Conservation (phyloP, 1,140 invertebrate species). For the Papilio polytes region DNA sequence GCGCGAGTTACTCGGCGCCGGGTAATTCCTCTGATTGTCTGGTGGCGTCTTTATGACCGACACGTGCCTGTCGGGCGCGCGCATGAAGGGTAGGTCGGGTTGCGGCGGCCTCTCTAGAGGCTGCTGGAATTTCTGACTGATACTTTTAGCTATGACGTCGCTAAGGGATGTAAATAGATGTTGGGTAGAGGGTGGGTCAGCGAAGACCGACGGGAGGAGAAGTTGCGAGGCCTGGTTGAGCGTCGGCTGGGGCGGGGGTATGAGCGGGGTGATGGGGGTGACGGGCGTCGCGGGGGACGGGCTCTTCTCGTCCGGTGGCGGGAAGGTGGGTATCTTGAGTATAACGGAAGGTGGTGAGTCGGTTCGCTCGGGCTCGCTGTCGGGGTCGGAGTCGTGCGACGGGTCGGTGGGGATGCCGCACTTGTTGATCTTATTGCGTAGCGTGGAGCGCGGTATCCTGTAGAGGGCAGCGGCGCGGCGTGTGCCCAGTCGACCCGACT, state of each 20-base stretch:
- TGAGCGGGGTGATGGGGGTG: slow-evolving; percentile 85
- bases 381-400: slow-evolving; percentile 76
- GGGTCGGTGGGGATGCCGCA: slow-evolving; percentile 88
- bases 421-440: slow-evolving; percentile 97
- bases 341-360: slow-evolving; percentile 88
- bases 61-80: slow-evolving; percentile 82
- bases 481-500: slow-evolving; percentile 95
- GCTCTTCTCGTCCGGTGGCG: slow-evolving; percentile 86
- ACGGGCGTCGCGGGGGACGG: slow-evolving; percentile 74
- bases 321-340: slow-evolving; percentile 96
- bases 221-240: slow-evolving; percentile 64
- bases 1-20: slow-evolving; percentile 75
- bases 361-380: slow-evolving; percentile 74
- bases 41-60: slow-evolving; percentile 85
- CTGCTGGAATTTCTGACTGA: slow-evolving; percentile 94
- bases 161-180: slow-evolving; percentile 82
- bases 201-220: slow-evolving; percentile 82
- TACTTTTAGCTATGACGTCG: slow-evolving; percentile 94
- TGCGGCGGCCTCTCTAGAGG: slow-evolving; percentile 82
- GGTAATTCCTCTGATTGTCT: slow-evolving; percentile 82
- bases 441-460: slow-evolving; percentile 96
- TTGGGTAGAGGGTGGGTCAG: slow-evolving; percentile 72
- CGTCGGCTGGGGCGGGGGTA: slow-evolving; percentile 75
- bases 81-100: slow-evolving; percentile 70
- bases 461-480: slow-evolving; percentile 96